Base-by-base conservation (phyloP, 2,113 vertebrate species). In the Bombycilla garrulus region DNA sequence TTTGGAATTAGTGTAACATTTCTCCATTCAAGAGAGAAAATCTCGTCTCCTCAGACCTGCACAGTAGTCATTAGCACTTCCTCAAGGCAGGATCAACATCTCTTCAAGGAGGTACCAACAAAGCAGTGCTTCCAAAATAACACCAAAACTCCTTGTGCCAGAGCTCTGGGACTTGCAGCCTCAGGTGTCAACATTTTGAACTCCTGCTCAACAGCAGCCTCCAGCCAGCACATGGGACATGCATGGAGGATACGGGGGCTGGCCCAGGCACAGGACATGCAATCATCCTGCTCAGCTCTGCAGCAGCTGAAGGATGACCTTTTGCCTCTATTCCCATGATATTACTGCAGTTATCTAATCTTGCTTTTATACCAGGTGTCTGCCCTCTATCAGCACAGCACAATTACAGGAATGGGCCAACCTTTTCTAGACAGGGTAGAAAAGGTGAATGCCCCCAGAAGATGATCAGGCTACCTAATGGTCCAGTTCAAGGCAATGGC, bases 181-280 rank as follows among this genome's bases (percentile, higher is more conserved):
- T 29, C 38, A 56, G 17, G 7, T 17, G 33, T 50, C 33, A 38
- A 29, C 2, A 1, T 28, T 29, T 51, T 47, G 42, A 50, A 20
- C 14, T 61, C 17, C 23, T 31, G 19, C 29, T 72, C 11, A 3
- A 18, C 38, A 67, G 17, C 35, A 89, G 23, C 36, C 35, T 28
- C 10, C 17, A 70, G 33, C 13, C 65, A 70, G 29, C 23, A 17
- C 25, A 17, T 4, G 8, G 19, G 35, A 40, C 20, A 44, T 4
- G 2, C 4, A 18, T 14, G 2, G 5, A 42, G 19, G 17, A 31
- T 10, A 21, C 16, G 8, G 1, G 6, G 21, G 14, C 23, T 38
- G 38, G 36, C 26, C 42, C 17, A 36, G 66, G 19, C 22, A 15
- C 11, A 12, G 38, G n/a, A 18, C 31, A 82, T 76, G n/a, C 17